Evolutionary conservation across 2,113 vertebrate genomes (phyloP), one percentile per base, ranked within the genome.

Genomic region (Ceratotherium simum): DNA sequence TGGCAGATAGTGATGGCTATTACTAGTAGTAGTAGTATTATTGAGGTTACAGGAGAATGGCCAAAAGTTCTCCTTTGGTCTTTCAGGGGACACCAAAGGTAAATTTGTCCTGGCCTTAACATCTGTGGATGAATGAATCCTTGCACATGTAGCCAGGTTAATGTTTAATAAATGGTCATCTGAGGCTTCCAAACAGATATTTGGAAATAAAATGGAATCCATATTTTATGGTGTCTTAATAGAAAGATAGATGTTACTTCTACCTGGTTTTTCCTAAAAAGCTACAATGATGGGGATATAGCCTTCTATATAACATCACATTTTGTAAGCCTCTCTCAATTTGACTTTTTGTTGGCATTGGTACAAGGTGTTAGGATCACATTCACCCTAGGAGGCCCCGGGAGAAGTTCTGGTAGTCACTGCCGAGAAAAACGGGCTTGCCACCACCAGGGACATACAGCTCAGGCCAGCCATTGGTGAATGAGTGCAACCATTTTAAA

Each of bases 151-250:
- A 51, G 78, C 27, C 75, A 92, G 51, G 67, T 95, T 85, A 80
- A 80, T 56, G n/a, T 25, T 90, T 48, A 69, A 42, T 91, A 85
- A 81, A 64, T 91, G 56, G n/a, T 46, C 29, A 78, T 8, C 25
- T 51, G 39, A 54, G 51, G 8, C 60, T 90, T 70, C 67, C 56
- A 84, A 92, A 76, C 10, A 87, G 18, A 36, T 73, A 62, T 72
- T 95, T 89, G 88, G 6, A 85, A 80, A 91, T 92, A 23, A n/a
- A 60, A 86, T 31, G 20, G 39, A 87, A 60, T 95, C 33, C 21
- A 3, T 94, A 36, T 81, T 90, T 95, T 69, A 81, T 54, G 12
- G 6, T 58, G 3, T 80, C 18, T 81, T 89, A 82, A 48, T 67
- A 93, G 76, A 36, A 90, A 83, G 31, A n/a, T 8, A 82, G 18